Evolutionary conservation across 2,113 vertebrate species (phyloP), one percentile per base, ranked within the genome.

Genomic region (Clarias gariepinus): DNA sequence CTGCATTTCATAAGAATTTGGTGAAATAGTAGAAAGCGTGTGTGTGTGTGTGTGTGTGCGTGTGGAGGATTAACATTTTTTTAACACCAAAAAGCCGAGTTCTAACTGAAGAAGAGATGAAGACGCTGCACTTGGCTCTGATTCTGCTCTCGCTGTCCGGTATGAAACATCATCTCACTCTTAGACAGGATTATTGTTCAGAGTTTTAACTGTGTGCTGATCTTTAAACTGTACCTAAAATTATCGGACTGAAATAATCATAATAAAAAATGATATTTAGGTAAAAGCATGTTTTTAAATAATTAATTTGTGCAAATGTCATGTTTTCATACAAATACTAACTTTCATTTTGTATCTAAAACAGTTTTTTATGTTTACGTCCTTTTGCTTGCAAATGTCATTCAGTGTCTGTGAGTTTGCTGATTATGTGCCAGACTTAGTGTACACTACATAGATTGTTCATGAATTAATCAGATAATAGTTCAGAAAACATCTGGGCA

Each of bases 91-190:
- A 55, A 71, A 74, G 71, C 36, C 13, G 36, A 52, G 71, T 25
- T 77, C 4, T 53, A 28, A 2, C 74, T 28, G 47, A 77, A 76
- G 83, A n/a, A 84, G 83, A n/a, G 33, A 64, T 64, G 83, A 52
- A 64, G n/a, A 85, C 4, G 58, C 36, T 84, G 71, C 57, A 63
- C 10, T 63, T 23, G 71, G 36, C 33, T 52, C 1, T 53, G 58
- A 53, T 60, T 76, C 71, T 85, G 71, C 58, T 85, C 36, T 41
- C 33, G 6, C 83, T 53, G 47, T 52, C 83, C 4, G 71, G 71
- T 85, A 85, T 30, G 69, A 84, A 74, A 23, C n/a, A 8, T 76
- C 41, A 8, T 76, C 12, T 77, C 74, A 33, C 73, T 55, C 55
- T 58, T 19, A 66, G 1, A 61, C 30, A 71, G 2, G 1, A 41